A percentile compares a stretch with the other conserved stretches of the same genome.
Conservation (phyloP, 2,113 vertebrate genomes). For the Delphinus delphis region DNA sequence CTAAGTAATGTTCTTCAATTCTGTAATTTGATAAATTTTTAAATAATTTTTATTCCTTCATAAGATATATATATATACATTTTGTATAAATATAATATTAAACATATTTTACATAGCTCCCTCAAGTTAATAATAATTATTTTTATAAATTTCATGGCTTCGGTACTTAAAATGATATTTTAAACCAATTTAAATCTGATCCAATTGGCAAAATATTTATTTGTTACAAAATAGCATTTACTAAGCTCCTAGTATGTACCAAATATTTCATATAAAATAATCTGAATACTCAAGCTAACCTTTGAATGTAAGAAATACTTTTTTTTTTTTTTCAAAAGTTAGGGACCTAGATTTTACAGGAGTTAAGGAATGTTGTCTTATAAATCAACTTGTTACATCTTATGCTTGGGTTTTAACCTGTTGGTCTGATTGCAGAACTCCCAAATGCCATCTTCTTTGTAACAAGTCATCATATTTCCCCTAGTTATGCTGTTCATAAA, state of each 20-base stretch:
- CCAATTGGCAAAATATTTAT: background rate
- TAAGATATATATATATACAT: background rate
- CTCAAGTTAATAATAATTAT: background rate
- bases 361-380: background rate
- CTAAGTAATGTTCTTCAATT: background rate
- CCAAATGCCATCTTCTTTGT: background rate
- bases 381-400: background rate
- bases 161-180: background rate
- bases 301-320: background rate
- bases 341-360: background rate
- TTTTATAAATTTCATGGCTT: constrained; percentile 25
- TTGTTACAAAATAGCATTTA: background rate
- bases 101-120: background rate
- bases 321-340: background rate
- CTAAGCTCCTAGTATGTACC: background rate
- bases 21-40: background rate
- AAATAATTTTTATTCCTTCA: background rate
- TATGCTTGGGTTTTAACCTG: background rate
- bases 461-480: background rate
- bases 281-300: background rate
- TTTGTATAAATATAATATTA: background rate
- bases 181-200: background rate
- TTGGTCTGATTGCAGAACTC: background rate
- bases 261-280: background rate
- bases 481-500: background rate